Percentiles rank a stretch among this genome's conserved stretches.
phyloP scores from a whole-genome alignment of 2,113 vertebrate species.

The Panthera tigris region DNA sequence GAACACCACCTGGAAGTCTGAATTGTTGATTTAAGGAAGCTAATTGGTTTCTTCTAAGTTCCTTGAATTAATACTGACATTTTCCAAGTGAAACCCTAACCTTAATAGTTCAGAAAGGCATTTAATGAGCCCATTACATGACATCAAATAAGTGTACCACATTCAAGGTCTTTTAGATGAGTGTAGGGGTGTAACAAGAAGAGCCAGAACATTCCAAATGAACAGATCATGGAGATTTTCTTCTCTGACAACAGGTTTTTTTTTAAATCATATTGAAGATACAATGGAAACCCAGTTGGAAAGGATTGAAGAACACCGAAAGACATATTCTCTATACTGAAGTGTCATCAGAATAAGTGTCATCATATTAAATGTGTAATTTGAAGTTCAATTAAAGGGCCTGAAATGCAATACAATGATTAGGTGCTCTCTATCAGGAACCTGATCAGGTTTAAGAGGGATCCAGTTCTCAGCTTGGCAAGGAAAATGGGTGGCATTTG shows the following conservation, averaged over 20 bases:
- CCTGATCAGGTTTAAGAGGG: neutral
- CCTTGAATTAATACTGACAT: neutral
- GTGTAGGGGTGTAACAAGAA: neutral
- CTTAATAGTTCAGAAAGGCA: neutral
- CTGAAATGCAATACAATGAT: neutral
- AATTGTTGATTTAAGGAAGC: neutral
- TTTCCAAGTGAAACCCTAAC: neutral
- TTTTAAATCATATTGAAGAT: neutral
- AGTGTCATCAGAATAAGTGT: neutral
- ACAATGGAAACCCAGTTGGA: neutral
- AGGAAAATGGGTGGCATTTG: neutral
- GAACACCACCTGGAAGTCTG: neutral
- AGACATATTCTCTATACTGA: neutral
- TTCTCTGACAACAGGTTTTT: neutral
- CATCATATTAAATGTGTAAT: neutral
- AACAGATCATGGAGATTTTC: neutral
- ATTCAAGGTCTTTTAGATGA: neutral
- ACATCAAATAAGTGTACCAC: rapidly evolving
- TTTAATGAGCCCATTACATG: neutral
- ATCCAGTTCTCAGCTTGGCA: neutral
- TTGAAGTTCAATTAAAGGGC: neutral
- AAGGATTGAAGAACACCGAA: neutral
- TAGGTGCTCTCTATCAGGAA: neutral
- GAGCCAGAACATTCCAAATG: neutral
- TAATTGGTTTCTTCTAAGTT: conserved; percentile 38